Base-by-base conservation (phyloP, 2,888 invertebrate species). In the Unio delphinus region DNA sequence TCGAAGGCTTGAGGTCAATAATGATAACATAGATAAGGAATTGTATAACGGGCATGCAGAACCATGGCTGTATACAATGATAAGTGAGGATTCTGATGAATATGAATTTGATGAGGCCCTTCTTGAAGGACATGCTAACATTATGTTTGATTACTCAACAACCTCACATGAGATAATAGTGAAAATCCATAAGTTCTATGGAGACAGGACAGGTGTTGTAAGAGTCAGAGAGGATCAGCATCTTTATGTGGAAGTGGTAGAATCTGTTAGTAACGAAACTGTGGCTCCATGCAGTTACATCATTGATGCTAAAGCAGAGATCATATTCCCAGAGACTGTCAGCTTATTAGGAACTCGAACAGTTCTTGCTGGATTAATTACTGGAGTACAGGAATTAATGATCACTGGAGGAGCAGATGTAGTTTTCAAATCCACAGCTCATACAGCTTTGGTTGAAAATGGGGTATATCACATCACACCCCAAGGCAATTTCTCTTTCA, bases 91-190 rank as follows among this genome's bases (percentile, higher is more conserved):
- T 1, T 65, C 54, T n/a, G 66, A 61, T n/a, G 67, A 70, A 28
- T 85, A 84, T 73, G 81, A 81, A 63, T 84, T 84, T 77, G 81
- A 85, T 74, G 85, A 85, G 71, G 80, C 74, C 45, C 61, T 75
- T 58, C 66, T 85, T 8, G 71, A 74, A 57, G 75, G 83, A 20
- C 83, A 84, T 72, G 70, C 83, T 26, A 85, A 85, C 67, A 34
- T 83, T 18, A 65, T 73, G 64, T 72, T 85, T 58, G 81, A 73
- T 26, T 84, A 83, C 67, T 83, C 85, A 26, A 65, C 69, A 18
- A 68, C 70, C 5, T 65, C 62, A 7, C 34, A 62, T 15, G 56
- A 69, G 58, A 79, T 84, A 4, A 65, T 66, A 20, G 80, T 85
- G 18, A 63, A 63, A 20, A 79, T 83, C 11, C 81, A 84, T 66